Base-by-base conservation (phyloP, 2,113 vertebrate genomes). In the Sturnira hondurensis region DNA sequence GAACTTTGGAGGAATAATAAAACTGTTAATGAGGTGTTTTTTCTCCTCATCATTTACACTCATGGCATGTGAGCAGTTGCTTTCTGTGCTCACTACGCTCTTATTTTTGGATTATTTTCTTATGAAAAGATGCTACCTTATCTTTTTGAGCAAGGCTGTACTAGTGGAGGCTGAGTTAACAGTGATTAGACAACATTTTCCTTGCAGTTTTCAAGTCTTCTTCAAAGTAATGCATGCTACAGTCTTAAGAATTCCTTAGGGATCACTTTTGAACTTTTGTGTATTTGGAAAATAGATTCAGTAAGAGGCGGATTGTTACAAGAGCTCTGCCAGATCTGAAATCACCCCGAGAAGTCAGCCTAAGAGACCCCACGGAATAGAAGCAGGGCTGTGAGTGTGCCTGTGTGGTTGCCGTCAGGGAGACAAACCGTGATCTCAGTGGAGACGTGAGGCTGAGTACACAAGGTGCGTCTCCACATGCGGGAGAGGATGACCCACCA, bases 351-450 rank as follows among this genome's bases (percentile, higher is more conserved):
- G 17, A 68, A 96, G 93, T 89, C 47, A 7, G 45, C 95, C 92
- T 96, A 78, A n/a, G 2, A 1, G 93, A 86, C 68, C 16, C 63
- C 36, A 65, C 16, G 50, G 63, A 41, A n/a, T 77, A 63, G 70
- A 97, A 95, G 94, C 38, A 6, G 56, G 36, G 41, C 85, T 96
- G 52, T 52, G 91, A 82, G 45, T 52, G 1, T 76, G 19, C 7
- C 52, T 41, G 17, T 16, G 28, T 41, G 83, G 2, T 90, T 41
- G 41, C 73, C 71, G 89, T 85, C 63, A 67, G 94, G 36, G 19
- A 63, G 38, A 82, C 15, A 95, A 96, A 38, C 14, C 95, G 3
- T 41, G 38, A 96, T 86, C 96, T 96, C 95, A 90, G 68, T 87
- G 82, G 31, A 94, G 80, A 94, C 76, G 86, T 92, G n/a, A 86